Evolutionary conservation across 2,888 invertebrate species (phyloP), one percentile per base, ranked within the genome.

Genomic region (Clostera curtula): DNA sequence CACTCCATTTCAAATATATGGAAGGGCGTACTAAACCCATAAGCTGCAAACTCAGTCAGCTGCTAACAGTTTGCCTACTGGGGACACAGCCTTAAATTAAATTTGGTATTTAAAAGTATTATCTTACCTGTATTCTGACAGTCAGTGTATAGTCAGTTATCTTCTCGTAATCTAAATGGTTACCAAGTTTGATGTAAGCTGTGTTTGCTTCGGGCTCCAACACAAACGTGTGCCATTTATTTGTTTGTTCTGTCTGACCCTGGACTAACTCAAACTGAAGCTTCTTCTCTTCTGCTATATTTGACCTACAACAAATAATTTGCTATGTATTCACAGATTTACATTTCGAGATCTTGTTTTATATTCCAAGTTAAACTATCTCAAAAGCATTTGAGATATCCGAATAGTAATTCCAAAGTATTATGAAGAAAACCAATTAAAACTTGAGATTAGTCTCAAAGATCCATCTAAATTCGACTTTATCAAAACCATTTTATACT

Each of bases 211-310:
- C 88, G 19, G 90, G 88, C 56, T 89, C 88, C 36, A 88, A 58
- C 5, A 89, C 86, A 56, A 91, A 94, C 0, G 92, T 93, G 49
- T 90, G 91, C 59, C 87, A 88, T 63, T 91, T 92, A 59, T 95
- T 95, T 1, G 95, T 93, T 69, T 94, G 94, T 50, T 92, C 92
- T 0, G 94, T 94, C 56, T 92, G 89, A 1, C 95, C 95, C 45
- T 89, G 88, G 4, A 93, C 89, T 27, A 96, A 74, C 60, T 93
- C 92, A 56, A 94, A 96, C 37, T 91, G 88, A 6, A 94, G 85
- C 53, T 90, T 89, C 26, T 88, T 87, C 54, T 90, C 89, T 49
- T 91, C 90, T 0, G 88, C 87, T 43, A 92, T 91, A 63, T 93
- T 93, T 3, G 94, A 93, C 19, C 90, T 89, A 47, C 31, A 40